Evolutionary conservation across 2,888 invertebrate species (phyloP), one percentile per base, ranked within the genome.

Genomic region (Chouioia cunea): DNA sequence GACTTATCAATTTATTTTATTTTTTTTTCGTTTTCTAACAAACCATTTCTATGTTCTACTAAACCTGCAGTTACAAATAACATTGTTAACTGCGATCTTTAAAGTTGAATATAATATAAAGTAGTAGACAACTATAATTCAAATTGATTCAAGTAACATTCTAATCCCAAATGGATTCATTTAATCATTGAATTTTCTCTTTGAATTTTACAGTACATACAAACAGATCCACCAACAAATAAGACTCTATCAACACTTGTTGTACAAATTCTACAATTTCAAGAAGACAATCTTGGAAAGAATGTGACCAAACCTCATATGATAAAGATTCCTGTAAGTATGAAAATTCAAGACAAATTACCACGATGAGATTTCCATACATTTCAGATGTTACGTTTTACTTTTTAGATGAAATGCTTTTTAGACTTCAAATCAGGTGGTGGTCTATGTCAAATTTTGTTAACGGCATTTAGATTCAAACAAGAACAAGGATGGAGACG

Each of bases 381-480:
- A 36, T 20, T 8, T 57, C n/a, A 50, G 87, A 96, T 36, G 43
- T 22, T 27, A 57, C 22, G 54, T 52, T 27, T 53, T 59, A 1
- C 65, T 65, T 88, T 88, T 36, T 87, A 97, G 96, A 94, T 96
- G 91, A 93, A 93, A 87, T 96, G 93, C 86, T 98, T 98, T 87
- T 89, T 97, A 88, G 98, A 99, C 87, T 96, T 97, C 87, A 97
- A 97, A 86, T 91, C 96, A 20, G 94, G 95, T 76, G 97, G 97
- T 58, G 93, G 95, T 43, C 89, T 98, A 71, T 97, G 97, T 88
- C 95, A 96, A 79, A 95, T 97, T 84, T 90, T 99, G 77, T 92
- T 94, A 78, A 93, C 97, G 76, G 97, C 96, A 85, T 98, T 94
- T 89, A 95, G 95, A 83, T 97, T 96, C 88, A 97, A 97, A 87